Percentiles rank a stretch among this genome's conserved stretches.
These are phyloP conservation scores for Dryoscopus gambensis DNA, from an alignment of 2,113 vertebrate genomes.

Conservation along the genomic window DNA sequence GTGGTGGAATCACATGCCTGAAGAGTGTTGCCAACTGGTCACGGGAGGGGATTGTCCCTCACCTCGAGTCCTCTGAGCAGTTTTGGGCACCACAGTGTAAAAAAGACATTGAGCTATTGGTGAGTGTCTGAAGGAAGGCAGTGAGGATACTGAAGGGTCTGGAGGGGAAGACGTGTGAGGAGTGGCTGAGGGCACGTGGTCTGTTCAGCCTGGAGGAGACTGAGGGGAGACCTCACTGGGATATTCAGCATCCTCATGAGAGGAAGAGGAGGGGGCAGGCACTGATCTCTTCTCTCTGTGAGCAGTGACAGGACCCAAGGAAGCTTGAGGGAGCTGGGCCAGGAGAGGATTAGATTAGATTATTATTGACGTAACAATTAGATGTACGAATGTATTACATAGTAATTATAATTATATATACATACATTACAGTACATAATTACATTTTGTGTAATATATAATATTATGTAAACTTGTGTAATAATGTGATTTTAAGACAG, in stretches of 20 bases:
- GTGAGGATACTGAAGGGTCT: not conserved
- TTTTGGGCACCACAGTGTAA: too few species aligned
- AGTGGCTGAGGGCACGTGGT: too few species aligned
- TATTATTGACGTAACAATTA: not conserved
- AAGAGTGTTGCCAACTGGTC: too few species aligned
- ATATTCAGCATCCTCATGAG: not conserved
- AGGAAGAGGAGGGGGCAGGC: not conserved
- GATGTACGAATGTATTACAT: not conserved
- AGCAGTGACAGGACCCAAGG: too few species aligned
- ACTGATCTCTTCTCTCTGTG: not conserved
- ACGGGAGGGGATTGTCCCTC: not conserved
- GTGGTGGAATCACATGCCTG: not conserved
- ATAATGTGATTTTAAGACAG: not conserved
- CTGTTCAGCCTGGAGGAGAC: not conserved
- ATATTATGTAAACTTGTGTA: not conserved
- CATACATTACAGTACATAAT: not conserved
- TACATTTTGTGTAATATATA: not conserved
- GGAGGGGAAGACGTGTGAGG: rapidly evolving
- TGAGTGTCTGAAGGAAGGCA: not conserved
- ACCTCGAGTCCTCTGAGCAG: rapidly evolving
- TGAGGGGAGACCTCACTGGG: not conserved
- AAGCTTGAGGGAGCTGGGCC: too few species aligned
- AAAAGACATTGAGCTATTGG: too few species aligned
- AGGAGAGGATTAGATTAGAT: not conserved
- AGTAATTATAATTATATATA: too few species aligned